Conservation (phyloP, 2,797 vertebrate genomes). For the Sebastiscus tertius region DNA sequence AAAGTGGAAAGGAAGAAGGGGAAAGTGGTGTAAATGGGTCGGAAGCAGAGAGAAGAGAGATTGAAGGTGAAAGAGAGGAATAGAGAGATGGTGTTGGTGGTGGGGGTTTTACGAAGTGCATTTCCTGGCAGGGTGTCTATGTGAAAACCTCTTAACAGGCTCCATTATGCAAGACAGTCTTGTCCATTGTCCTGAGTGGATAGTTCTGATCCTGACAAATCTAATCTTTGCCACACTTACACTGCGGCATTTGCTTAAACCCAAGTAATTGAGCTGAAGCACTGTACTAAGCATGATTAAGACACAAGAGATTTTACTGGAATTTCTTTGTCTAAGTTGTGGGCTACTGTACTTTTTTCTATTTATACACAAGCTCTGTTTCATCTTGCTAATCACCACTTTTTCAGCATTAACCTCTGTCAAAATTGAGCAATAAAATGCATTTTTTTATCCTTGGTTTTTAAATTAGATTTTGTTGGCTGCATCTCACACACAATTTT, state of each 20-base stretch:
- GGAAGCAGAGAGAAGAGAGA: background rate
- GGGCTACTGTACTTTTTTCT: background rate
- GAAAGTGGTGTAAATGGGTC: background rate
- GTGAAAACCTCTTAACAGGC: slow-evolving; percentile 66
- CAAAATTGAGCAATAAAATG: no score
- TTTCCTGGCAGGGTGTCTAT: slow-evolving; percentile 59
- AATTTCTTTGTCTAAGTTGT: background rate
- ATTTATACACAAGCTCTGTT: background rate
- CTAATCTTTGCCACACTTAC: slow-evolving; percentile 45
- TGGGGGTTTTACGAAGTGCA: slow-evolving; percentile 42
- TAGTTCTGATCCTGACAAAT: slow-evolving; percentile 47
- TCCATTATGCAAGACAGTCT: slow-evolving; percentile 54
- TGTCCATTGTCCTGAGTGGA: slow-evolving; percentile 46
- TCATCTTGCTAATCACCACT: background rate
- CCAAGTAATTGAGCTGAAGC: slow-evolving; percentile 23
- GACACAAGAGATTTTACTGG: slow-evolving; percentile 6
- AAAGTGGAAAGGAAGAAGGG: background rate
- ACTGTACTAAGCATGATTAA: slow-evolving; percentile 19
- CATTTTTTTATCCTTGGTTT: background rate
- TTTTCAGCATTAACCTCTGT: background rate
- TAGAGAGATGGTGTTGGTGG: background rate
- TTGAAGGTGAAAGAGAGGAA: background rate
- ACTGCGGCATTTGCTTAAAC: slow-evolving; percentile 33
- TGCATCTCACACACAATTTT: background rate
- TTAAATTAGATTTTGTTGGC: background rate